Base-by-base conservation (phyloP, 2,113 vertebrate genomes). In the Trogon surrucura region DNA sequence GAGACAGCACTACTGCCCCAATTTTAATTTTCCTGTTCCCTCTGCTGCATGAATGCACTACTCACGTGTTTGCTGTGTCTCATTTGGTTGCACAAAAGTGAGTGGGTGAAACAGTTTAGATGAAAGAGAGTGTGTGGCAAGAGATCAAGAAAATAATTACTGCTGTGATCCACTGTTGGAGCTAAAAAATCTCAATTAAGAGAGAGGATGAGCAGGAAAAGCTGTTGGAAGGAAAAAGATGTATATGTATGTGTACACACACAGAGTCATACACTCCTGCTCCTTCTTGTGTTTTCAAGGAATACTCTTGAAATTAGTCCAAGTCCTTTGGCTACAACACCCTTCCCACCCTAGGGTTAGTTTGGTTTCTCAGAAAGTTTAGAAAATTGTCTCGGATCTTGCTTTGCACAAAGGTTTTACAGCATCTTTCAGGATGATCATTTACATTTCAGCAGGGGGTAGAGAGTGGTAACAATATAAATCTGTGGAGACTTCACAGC, bases 101-200 rank as follows among this genome's bases (percentile, higher is more conserved):
- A 94, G 96, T 96, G 95, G 96, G 95, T 94, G 93, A 96, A 95
- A 89, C 25, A 87, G 88, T 92, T 95, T 32, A 94, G 93, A 96
- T 94, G 95, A 96, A 97, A 97, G 93, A 91, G 61, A 91, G 50
- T 44, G 73, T 96, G 96, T 96, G 92, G 95, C 95, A 96, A 94
- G 58, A 96, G 88, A 97, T 95, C 94, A 96, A 96, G 94, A 96
- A 93, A 95, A 95, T 94, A 96, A 94, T 96, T 95, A 85, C 66
- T 89, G 88, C 96, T 94, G 80, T 92, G 91, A 94, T 96, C 91
- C 91, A 82, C 70, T 91, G 93, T 51, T 71, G 18, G 73, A 92
- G 54, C 70, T 87, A 69, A 91, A 93, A 93, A 93, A 92, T 96
- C 86, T 96, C 96, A 95, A 93, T 96, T 96, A 96, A 94, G 66